Percentiles rank a stretch among this genome's conserved stretches.
Evolutionary conservation across 2,797 vertebrate genomes (phyloP).

Genomic region (Onychomys arenicola): DNA sequence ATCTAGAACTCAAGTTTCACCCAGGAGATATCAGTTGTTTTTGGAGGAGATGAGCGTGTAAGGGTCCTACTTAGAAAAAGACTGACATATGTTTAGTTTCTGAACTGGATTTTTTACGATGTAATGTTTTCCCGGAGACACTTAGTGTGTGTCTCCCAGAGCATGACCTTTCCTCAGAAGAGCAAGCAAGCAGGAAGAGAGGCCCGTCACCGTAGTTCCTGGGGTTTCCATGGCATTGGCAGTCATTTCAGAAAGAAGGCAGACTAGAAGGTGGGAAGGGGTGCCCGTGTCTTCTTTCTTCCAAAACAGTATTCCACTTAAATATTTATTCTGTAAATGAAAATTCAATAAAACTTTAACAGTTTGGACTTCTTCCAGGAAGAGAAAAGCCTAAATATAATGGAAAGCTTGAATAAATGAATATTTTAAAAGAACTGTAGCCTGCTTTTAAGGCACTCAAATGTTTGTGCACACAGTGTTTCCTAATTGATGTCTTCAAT

Average conservation of each 20-base stretch:
- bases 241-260: constrained; percentile 30
- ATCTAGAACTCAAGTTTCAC: not conserved
- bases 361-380: constrained; percentile 69
- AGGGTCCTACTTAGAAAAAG: constrained; percentile 13
- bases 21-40: not conserved
- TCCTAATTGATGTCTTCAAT: constrained; percentile 45
- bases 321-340: constrained; percentile 69
- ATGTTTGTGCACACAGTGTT: constrained; percentile 40
- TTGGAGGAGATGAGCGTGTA: not conserved
- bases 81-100: constrained; percentile 20
- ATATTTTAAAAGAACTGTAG: constrained; percentile 64
- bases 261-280: not conserved
- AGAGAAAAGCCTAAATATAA: constrained; percentile 58
- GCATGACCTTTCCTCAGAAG: not conserved
- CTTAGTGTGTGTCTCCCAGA: not conserved
- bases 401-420: constrained; percentile 69
- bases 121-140: not conserved
- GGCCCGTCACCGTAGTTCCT: not conserved
- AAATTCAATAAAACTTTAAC: constrained; percentile 51
- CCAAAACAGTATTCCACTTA: constrained; percentile 50
- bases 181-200: not conserved
- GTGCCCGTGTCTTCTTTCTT: not conserved
- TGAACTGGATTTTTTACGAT: not conserved
- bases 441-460: constrained; percentile 62
- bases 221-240: not conserved